phyloP scores from a whole-genome alignment of 1,140 invertebrate species.

The Melipona quadrifasciata region DNA sequence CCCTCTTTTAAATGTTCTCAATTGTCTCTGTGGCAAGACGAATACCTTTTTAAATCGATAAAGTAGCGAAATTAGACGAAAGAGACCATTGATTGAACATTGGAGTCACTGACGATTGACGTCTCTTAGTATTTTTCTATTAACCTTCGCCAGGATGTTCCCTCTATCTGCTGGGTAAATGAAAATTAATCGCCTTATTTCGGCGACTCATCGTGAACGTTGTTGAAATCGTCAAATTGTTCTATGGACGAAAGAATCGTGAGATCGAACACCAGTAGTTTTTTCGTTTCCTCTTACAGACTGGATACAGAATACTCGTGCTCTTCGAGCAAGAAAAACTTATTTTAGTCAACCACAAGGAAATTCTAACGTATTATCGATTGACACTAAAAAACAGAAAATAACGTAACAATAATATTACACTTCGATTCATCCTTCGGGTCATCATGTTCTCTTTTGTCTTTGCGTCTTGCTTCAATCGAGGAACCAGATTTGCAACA shows the following conservation, averaged over 20 bases:
- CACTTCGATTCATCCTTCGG: not conserved
- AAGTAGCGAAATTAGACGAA: not conserved
- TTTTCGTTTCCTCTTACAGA: not conserved
- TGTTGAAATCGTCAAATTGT: not conserved
- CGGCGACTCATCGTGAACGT: not conserved
- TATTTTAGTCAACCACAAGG: not conserved
- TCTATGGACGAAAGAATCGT: not conserved
- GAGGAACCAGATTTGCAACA: not conserved
- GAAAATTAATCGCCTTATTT: not conserved
- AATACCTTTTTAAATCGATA: not conserved
- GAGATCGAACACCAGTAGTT: not conserved
- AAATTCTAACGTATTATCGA: not conserved
- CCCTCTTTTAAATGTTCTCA: not conserved
- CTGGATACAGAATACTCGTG: slow-evolving; percentile 52
- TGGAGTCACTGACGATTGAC: not conserved
- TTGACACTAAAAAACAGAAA: not conserved
- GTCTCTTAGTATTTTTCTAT: not conserved
- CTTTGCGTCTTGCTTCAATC: not conserved
- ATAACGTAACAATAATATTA: not conserved
- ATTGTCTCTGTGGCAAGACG: not conserved
- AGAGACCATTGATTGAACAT: not conserved
- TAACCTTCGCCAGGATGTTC: not conserved
- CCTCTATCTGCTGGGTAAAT: not conserved
- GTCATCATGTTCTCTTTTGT: not conserved
- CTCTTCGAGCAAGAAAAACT: not conserved